Conservation (phyloP, 2,888 invertebrate genomes). For the Epinotia brunnichana region DNA sequence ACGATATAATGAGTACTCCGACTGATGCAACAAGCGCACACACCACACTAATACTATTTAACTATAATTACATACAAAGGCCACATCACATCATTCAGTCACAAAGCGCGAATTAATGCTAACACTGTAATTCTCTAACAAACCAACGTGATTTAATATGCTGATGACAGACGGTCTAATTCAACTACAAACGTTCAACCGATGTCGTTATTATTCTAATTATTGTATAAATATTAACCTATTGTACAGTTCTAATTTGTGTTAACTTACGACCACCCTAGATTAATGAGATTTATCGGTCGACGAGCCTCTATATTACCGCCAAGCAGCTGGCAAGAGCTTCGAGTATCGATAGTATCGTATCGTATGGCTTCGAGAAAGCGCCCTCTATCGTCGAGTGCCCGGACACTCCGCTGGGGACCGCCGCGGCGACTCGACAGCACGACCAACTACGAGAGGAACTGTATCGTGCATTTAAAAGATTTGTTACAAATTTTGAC, state of each 20-base stretch:
- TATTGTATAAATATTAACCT: conserved; percentile 69
- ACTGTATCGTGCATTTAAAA: conserved; percentile 81
- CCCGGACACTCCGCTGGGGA: conserved; percentile 55
- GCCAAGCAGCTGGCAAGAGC: conserved; percentile 68
- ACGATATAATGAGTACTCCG: conserved; percentile 66
- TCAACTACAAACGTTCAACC: conserved; percentile 64
- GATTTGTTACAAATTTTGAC: conserved; percentile 77
- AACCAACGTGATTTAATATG: conserved; percentile 56
- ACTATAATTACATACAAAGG: conserved; percentile 80
- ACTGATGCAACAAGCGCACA: conserved; percentile 79
- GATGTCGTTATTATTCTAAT: conserved; percentile 65
- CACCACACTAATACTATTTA: conserved; percentile 72
- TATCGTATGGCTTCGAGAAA: conserved; percentile 63
- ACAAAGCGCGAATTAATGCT: conserved; percentile 77
- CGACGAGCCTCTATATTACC: conserved; percentile 65
- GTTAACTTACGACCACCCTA: conserved; percentile 66
- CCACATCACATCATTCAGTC: conserved; percentile 84
- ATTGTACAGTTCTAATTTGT: conserved; percentile 69
- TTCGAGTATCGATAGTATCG: conserved; percentile 48
- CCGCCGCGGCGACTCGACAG: conserved; percentile 71
- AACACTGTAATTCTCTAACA: conserved; percentile 66
- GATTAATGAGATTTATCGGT: conserved; percentile 62
- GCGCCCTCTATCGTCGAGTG: conserved; percentile 56
- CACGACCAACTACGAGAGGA: conserved; percentile 81
- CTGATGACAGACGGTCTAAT: conserved; percentile 47